phyloP scores from a whole-genome alignment of 2,797 vertebrate species.

The Bufotes viridis region DNA sequence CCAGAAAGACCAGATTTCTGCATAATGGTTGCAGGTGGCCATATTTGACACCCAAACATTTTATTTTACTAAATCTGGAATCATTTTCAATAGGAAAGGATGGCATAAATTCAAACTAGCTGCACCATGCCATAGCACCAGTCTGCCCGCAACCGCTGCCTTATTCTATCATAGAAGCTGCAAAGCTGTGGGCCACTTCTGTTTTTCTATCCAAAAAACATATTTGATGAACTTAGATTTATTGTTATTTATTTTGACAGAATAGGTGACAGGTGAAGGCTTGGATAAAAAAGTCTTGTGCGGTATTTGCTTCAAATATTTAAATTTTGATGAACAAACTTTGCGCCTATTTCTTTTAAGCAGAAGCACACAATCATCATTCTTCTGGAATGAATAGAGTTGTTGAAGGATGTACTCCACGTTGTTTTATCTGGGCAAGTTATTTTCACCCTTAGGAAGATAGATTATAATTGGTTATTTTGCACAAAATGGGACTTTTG shows the following conservation, averaged over 20 bases:
- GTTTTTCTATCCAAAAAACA: neutral
- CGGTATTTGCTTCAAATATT: conserved; percentile 55
- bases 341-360: conserved; percentile 8
- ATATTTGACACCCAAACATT: neutral
- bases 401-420: neutral
- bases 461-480: conserved; percentile 1
- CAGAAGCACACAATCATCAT: conserved; percentile 22
- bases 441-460: neutral
- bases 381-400: neutral
- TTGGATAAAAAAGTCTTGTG: neutral
- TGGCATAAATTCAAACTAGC: neutral
- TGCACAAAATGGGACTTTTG: conserved; percentile 25
- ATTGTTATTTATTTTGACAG: neutral
- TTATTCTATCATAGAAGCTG: neutral
- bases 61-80: neutral
- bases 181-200: neutral
- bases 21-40: neutral
- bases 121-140: neutral
- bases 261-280: neutral
- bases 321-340: conserved; percentile 40
- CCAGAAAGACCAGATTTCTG: neutral
- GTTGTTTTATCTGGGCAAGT: conserved; percentile 7
- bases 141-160: neutral
- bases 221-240: conserved; percentile 1
- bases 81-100: neutral